phyloP scores from a whole-genome alignment of 1,140 invertebrate genomes.

The Drosophila triauraria region DNA sequence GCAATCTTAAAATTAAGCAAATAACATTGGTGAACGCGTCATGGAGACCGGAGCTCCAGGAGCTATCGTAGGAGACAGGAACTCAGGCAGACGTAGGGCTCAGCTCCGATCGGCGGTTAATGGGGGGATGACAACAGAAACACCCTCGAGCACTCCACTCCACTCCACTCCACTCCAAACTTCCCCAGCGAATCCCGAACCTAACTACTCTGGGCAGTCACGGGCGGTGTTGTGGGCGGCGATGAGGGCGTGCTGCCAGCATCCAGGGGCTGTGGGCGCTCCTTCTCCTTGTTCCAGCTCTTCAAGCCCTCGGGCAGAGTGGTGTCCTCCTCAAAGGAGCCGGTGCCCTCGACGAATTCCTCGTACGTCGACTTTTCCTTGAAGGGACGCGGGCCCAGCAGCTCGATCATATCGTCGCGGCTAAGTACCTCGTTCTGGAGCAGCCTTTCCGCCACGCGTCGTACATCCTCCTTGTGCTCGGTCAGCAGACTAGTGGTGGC shows the following conservation, averaged over 20 bases:
- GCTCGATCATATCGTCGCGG: slow-evolving; percentile 99
- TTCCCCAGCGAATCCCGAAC: neutral
- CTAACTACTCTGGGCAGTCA: slow-evolving; percentile 58
- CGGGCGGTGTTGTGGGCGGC: slow-evolving; percentile 70
- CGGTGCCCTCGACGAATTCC: slow-evolving; percentile 99
- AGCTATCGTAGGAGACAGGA: slow-evolving; percentile 5
- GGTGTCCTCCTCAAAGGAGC: slow-evolving; percentile 98
- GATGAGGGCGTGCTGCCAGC: slow-evolving; percentile 50
- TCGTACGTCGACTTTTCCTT: slow-evolving; percentile 99
- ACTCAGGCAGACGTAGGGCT: neutral
- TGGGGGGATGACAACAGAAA: slow-evolving; percentile 45
- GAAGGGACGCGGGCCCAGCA: slow-evolving; percentile 97
- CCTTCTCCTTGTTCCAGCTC: slow-evolving; percentile 95
- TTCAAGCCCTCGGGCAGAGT: slow-evolving; percentile 97
- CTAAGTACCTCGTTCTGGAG: slow-evolving; percentile 98
- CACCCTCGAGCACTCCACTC: slow-evolving; percentile 21
- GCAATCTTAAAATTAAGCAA: slow-evolving; percentile 55
- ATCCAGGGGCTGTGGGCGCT: slow-evolving; percentile 42
- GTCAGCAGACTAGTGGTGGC: slow-evolving; percentile 93
- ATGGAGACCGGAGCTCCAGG: slow-evolving; percentile 9
- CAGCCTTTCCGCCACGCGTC: slow-evolving; percentile 97
- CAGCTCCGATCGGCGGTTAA: slow-evolving; percentile 18
- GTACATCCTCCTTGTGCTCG: slow-evolving; percentile 94
- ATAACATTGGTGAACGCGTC: slow-evolving; percentile 35
- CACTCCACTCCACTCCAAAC: slow-evolving; percentile 5